Evolutionary conservation across 1,140 invertebrate genomes (phyloP).

Genomic region (Drosophila rhopaloa): DNA sequence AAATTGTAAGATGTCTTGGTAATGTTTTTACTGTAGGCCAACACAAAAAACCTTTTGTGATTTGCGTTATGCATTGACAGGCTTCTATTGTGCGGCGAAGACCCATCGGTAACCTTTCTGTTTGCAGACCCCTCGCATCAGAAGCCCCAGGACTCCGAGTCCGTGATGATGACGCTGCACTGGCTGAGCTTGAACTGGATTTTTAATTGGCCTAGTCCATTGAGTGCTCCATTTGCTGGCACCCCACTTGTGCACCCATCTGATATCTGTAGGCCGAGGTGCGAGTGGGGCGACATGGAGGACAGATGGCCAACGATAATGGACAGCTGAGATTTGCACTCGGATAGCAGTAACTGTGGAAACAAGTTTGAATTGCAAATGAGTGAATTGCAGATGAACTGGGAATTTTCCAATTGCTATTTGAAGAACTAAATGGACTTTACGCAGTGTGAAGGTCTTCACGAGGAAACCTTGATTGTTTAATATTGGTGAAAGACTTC

Average conservation of each 20-base stretch:
- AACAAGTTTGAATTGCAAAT: constrained; percentile 51
- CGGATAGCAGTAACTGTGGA: constrained; percentile 46
- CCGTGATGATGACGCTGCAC: constrained; percentile 12
- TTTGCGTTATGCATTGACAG: constrained; percentile 37
- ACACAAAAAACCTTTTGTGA: constrained; percentile 23
- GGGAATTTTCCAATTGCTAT: constrained; percentile 20
- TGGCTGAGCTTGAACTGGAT: constrained; percentile 50
- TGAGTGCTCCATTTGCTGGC: constrained; percentile 41
- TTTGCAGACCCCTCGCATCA: constrained; percentile 14
- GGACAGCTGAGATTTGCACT: constrained; percentile 50
- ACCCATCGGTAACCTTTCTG: constrained; percentile 4
- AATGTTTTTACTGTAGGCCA: not conserved
- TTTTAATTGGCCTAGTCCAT: constrained; percentile 64
- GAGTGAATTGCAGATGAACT: constrained; percentile 25
- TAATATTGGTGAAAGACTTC: not conserved
- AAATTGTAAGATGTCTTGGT: accelerated
- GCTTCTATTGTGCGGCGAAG: constrained; percentile 15
- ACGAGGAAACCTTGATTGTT: not conserved
- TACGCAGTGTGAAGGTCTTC: constrained; percentile 1
- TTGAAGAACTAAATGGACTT: constrained; percentile 7
- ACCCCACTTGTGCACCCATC: constrained; percentile 1
- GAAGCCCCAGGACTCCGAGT: not conserved
- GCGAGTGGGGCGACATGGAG: not conserved
- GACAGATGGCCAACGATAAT: constrained; percentile 37
- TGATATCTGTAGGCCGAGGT: constrained; percentile 10